phyloP scores from a whole-genome alignment of 2,888 invertebrate genomes.

The Agriopis leucophaearia region DNA sequence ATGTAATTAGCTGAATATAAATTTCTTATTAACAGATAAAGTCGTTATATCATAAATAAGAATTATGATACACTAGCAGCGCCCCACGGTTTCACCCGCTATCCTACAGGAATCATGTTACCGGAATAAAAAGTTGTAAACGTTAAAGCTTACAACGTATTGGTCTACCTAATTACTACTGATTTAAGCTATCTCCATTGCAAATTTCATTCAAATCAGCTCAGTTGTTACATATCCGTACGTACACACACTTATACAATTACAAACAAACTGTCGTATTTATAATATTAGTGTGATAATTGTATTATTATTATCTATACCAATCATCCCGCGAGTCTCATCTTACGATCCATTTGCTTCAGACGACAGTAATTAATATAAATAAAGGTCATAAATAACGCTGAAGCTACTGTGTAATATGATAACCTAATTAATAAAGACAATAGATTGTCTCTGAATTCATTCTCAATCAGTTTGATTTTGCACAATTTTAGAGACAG shows the following conservation, averaged over 20 bases:
- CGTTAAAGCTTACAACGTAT: too few species aligned
- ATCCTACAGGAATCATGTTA: too few species aligned
- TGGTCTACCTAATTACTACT: too few species aligned
- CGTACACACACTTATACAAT: too few species aligned
- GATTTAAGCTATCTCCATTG: too few species aligned
- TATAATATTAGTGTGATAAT: neutral
- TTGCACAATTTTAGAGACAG: conserved; percentile 2
- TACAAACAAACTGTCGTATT: too few species aligned
- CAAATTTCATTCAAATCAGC: too few species aligned
- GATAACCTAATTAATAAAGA: conserved; percentile 70
- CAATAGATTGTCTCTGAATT: conserved; percentile 20
- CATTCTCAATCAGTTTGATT: conserved; percentile 18
- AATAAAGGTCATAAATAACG: conserved; percentile 60
- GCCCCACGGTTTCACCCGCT: too few species aligned
- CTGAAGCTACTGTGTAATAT: conserved; percentile 65
- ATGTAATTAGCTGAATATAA: neutral
- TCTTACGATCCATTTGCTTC: conserved; percentile 58
- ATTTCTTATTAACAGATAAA: neutral
- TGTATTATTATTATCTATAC: conserved; percentile 10
- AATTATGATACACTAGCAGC: too few species aligned
- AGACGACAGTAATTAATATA: conserved; percentile 53
- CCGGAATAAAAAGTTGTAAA: too few species aligned
- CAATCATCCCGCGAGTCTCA: conserved; percentile 46
- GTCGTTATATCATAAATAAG: too few species aligned
- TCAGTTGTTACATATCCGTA: too few species aligned